Evolutionary conservation across 2,113 vertebrate genomes (phyloP).

Genomic region (Hymenochirus boettgeri): DNA sequence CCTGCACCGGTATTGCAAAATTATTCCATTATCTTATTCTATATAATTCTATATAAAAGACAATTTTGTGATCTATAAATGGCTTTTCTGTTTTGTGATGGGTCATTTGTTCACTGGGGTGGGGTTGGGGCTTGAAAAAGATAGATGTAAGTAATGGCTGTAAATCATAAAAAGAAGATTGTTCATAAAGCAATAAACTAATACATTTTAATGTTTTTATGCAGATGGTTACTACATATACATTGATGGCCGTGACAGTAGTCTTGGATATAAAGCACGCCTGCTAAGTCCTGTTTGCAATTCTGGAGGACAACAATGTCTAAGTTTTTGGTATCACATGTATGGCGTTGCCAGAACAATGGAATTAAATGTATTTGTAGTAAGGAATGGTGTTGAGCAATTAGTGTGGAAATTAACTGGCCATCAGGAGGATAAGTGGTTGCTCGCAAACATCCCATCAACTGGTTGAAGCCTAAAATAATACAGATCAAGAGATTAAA

Average conservation of each 20-base stretch:
- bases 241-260: constrained; percentile 53
- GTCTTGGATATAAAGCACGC: constrained; percentile 55
- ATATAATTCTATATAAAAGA: no score
- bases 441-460: constrained; percentile 46
- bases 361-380: constrained; percentile 56
- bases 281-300: constrained; percentile 60
- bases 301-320: constrained; percentile 58
- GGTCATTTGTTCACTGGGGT: no score
- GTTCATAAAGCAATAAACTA: no score
- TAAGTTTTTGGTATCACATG: constrained; percentile 80
- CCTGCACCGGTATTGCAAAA: no score
- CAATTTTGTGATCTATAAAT: no score
- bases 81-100: no score
- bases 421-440: constrained; percentile 60
- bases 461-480: constrained; percentile 44
- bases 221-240: constrained; percentile 76
- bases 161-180: no score
- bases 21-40: no score
- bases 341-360: constrained; percentile 59
- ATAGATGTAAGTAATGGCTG: no score
- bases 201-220: no score
- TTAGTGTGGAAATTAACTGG: constrained; percentile 49
- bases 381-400: constrained; percentile 38
- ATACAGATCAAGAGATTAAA: constrained; percentile 54
- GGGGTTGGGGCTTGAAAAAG: no score